Evolutionary conservation across 2,797 vertebrate species (phyloP).

Genomic region (Cygnus olor): DNA sequence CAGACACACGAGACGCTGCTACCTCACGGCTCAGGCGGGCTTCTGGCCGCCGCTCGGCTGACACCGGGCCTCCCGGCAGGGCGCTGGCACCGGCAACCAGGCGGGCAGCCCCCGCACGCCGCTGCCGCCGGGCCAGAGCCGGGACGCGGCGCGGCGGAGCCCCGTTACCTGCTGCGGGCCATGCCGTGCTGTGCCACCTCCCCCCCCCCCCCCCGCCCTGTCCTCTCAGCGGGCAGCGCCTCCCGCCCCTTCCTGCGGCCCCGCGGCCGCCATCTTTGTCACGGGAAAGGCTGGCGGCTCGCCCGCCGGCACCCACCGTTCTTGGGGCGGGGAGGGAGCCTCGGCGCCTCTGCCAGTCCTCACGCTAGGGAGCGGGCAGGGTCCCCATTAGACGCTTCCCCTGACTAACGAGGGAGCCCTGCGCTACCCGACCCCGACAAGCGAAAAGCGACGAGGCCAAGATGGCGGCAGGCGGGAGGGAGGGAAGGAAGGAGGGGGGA

Average conservation of each 20-base stretch:
- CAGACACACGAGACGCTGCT: rapidly evolving
- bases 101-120: too few species aligned
- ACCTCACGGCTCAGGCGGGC: not conserved
- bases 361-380: rapidly evolving
- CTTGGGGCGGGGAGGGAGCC: too few species aligned
- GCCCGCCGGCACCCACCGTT: too few species aligned
- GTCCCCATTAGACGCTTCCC: not conserved
- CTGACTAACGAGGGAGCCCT: not conserved
- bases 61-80: rapidly evolving
- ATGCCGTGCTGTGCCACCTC: too few species aligned
- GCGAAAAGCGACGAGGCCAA: not conserved
- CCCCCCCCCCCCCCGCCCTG: too few species aligned
- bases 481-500: rapidly evolving
- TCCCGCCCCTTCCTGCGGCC: too few species aligned
- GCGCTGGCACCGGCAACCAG: too few species aligned
- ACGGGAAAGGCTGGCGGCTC: too few species aligned
- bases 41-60: rapidly evolving
- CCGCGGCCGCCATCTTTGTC: too few species aligned
- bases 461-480: not conserved
- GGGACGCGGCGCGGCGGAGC: not conserved
- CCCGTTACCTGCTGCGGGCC: too few species aligned
- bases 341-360: not conserved
- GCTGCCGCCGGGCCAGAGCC: not conserved
- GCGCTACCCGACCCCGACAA: too few species aligned
- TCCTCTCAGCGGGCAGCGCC: too few species aligned